These are phyloP conservation scores for Pelochelys cantorii DNA, from an alignment of 2,797 vertebrate species.

Conservation along the genomic window DNA sequence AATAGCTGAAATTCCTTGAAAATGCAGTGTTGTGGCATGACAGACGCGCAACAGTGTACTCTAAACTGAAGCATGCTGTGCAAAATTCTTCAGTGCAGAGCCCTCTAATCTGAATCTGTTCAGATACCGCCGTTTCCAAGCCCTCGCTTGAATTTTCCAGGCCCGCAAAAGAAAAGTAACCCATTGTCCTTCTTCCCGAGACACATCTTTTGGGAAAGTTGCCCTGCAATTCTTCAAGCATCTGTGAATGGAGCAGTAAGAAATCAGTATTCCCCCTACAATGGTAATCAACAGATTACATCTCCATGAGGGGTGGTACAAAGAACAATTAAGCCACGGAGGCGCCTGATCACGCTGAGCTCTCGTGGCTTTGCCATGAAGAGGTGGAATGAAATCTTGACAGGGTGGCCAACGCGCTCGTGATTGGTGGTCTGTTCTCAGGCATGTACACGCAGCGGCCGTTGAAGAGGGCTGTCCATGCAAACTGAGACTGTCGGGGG, in stretches of 20 bases:
- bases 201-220: neutral
- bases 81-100: neutral
- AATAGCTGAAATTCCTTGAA: constrained; percentile 2
- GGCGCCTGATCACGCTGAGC: constrained; percentile 11
- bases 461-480: neutral
- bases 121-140: constrained; percentile 26
- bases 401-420: neutral
- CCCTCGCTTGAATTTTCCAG: constrained; percentile 42
- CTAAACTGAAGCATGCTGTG: neutral
- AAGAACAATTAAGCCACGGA: constrained; percentile 30
- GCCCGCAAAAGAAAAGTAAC: constrained; percentile 23
- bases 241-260: constrained; percentile 44
- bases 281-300: constrained; percentile 17
- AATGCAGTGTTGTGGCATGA: neutral
- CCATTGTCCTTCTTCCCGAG: constrained; percentile 30
- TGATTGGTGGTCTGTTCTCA: constrained; percentile 29
- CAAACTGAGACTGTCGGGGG: neutral
- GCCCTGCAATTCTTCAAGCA: constrained; percentile 35
- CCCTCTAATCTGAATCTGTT: constrained; percentile 17
- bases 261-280: constrained; percentile 48
- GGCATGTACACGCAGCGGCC: neutral
- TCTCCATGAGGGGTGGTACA: constrained; percentile 31
- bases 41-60: neutral
- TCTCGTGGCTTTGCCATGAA: neutral
- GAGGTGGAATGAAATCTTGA: constrained; percentile 43